Evolutionary conservation across 2,113 vertebrate genomes (phyloP).

Genomic region (Himantopus leucocephalus): DNA sequence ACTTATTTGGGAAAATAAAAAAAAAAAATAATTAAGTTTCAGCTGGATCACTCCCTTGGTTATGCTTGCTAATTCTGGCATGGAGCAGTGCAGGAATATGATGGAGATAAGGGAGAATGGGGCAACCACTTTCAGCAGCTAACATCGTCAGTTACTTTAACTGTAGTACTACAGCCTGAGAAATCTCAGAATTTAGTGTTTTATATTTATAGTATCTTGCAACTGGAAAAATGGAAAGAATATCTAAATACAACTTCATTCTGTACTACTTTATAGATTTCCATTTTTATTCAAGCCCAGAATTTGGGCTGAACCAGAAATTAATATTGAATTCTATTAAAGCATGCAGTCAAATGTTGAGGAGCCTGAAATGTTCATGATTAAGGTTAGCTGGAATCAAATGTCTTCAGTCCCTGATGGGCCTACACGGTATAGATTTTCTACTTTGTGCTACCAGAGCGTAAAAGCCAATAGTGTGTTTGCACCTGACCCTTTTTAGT

Average conservation of each 20-base stretch:
- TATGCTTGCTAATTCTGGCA: background rate
- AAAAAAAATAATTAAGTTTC: background rate
- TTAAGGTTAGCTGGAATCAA: background rate
- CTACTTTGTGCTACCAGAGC: background rate
- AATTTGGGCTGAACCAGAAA: background rate
- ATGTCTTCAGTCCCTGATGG: background rate
- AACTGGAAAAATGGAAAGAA: background rate
- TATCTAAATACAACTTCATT: background rate
- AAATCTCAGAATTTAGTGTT: background rate
- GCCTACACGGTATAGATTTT: background rate
- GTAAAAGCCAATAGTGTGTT: conserved; percentile 22
- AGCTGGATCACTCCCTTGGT: background rate
- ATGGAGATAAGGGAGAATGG: background rate
- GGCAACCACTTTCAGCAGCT: background rate
- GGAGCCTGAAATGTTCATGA: background rate
- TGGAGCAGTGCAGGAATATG: background rate
- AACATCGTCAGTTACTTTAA: background rate
- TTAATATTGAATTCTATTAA: background rate
- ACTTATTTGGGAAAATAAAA: background rate
- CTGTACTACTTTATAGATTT: background rate
- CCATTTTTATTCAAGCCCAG: background rate
- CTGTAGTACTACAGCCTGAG: background rate
- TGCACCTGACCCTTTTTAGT: conserved; percentile 55
- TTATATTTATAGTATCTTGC: background rate
- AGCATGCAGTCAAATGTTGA: background rate